phyloP scores from a whole-genome alignment of 2,113 vertebrate genomes.

The Saimiri boliviensis region DNA sequence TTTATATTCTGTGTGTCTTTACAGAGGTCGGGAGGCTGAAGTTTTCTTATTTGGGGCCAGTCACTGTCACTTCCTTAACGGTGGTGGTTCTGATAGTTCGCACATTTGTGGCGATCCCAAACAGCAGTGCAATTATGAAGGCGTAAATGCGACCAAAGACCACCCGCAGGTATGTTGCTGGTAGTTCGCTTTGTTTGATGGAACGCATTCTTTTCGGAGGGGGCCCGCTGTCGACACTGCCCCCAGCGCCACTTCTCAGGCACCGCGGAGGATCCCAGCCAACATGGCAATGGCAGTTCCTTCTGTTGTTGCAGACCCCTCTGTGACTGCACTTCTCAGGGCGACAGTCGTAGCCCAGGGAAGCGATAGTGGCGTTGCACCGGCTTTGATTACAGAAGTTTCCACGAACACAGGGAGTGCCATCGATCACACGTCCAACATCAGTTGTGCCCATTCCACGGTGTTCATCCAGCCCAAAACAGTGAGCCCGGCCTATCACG shows the following conservation, averaged over 20 bases:
- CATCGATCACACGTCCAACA: slow-evolving; percentile 63
- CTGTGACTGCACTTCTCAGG: slow-evolving; percentile 55
- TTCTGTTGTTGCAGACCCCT: slow-evolving; percentile 77
- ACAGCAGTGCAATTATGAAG: neutral
- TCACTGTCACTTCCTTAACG: neutral
- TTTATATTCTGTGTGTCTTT: neutral
- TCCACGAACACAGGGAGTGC: slow-evolving; percentile 33
- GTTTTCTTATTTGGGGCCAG: neutral
- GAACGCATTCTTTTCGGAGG: accelerated
- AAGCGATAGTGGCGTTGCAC: neutral
- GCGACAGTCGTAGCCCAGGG: slow-evolving; percentile 60
- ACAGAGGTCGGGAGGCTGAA: neutral
- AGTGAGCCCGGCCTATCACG: neutral
- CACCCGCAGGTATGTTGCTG: accelerated
- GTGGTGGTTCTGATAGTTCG: accelerated
- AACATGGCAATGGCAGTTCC: slow-evolving; percentile 77
- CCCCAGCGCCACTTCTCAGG: neutral
- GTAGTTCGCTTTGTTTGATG: accelerated
- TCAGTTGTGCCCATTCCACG: neutral
- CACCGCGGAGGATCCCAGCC: slow-evolving; percentile 80
- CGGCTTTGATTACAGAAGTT: slow-evolving; percentile 60
- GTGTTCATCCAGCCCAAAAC: slow-evolving; percentile 75
- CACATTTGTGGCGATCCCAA: neutral
- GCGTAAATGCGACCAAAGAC: neutral
- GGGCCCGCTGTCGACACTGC: neutral